Percentiles rank a stretch among this genome's conserved stretches.
These are phyloP conservation scores for Drosophila ironensis DNA, from an alignment of 1,140 invertebrate species.

Conservation along the genomic window DNA sequence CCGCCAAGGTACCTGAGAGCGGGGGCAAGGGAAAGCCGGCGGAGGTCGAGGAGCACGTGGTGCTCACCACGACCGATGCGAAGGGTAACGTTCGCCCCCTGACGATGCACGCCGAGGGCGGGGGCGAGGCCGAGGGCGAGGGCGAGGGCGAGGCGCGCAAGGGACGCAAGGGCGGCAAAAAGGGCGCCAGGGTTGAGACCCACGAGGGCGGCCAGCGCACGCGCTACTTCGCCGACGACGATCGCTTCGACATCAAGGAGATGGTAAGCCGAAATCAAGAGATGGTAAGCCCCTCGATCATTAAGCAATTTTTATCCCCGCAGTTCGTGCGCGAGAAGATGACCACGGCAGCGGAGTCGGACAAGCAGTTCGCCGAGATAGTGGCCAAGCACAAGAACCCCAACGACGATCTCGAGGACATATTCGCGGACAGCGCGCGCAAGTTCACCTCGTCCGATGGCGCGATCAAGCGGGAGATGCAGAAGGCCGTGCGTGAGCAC, in stretches of 20 bases:
- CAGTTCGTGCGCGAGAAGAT: conserved; percentile 95
- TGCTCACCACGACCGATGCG: conserved; percentile 88
- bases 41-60: conserved; percentile 83
- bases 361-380: conserved; percentile 90
- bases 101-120: conserved; percentile 33
- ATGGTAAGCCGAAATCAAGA: conserved; percentile 85
- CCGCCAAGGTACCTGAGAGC: neutral
- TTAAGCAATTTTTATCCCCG: neutral
- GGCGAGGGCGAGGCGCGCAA: too few relatives aligned
- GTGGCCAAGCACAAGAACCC: conserved; percentile 86
- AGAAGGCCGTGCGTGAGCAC: conserved; percentile 89
- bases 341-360: conserved; percentile 90
- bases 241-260: conserved; percentile 92
- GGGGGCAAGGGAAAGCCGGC: neutral
- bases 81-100: conserved; percentile 86
- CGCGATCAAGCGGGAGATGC: conserved; percentile 85
- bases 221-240: conserved; percentile 95
- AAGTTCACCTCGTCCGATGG: conserved; percentile 86
- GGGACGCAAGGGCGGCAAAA: conserved; percentile 83
- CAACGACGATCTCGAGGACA: conserved; percentile 93
- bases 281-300: neutral
- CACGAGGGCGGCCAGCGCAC: conserved; percentile 88
- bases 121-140: too few relatives aligned
- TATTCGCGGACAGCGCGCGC: conserved; percentile 86
- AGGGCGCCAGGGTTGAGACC: conserved; percentile 88